Percentiles rank a stretch among this genome's conserved stretches.
Conservation (phyloP, 2,113 vertebrate species). For the Mormyrus lacerda region DNA sequence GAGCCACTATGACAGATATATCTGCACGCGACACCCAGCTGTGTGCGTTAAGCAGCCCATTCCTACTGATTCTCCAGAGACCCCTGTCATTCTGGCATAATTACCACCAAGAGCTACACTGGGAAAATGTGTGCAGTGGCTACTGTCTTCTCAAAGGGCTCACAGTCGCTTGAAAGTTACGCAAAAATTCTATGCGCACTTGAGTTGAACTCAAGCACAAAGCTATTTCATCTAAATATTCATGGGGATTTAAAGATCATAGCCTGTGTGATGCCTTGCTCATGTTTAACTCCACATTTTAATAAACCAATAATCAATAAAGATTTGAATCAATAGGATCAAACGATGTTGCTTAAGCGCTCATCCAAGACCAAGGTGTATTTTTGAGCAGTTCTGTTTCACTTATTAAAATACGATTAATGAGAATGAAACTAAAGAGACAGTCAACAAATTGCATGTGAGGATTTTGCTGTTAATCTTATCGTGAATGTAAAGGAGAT, state of each 20-base stretch:
- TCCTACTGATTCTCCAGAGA: background rate
- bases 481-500: background rate
- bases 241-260: background rate
- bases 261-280: background rate
- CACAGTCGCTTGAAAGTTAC: background rate
- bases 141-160: background rate
- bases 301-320: background rate
- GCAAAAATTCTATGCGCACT: background rate
- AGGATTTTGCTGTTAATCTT: constrained; percentile 22
- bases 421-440: background rate
- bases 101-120: background rate
- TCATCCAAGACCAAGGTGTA: background rate
- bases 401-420: background rate
- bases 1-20: background rate
- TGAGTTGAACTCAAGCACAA: background rate
- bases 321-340: background rate
- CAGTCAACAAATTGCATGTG: constrained; percentile 4
- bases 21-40: background rate
- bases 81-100: background rate
- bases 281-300: background rate
- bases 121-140: background rate
- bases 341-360: background rate
- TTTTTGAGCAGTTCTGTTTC: background rate
- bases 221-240: background rate
- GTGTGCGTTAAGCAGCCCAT: background rate